Percentiles rank a stretch among this genome's conserved stretches.
Conservation (phyloP, 2,888 invertebrate genomes). For the Aphidius colemani region DNA sequence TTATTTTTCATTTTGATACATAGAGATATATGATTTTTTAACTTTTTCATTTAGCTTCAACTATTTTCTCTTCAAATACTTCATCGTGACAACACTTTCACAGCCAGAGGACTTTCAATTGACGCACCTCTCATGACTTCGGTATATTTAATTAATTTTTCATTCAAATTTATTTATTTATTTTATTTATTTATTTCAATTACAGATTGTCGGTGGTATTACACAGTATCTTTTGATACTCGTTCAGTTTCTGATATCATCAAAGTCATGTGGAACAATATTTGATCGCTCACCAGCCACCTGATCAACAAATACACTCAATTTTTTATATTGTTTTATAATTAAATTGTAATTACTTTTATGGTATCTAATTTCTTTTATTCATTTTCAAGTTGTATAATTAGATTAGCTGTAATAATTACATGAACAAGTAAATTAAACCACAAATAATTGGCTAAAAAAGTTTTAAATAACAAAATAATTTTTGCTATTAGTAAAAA, state of each 20-base stretch:
- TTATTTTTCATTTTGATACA: background rate
- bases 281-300: background rate
- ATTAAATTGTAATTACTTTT: too few species aligned
- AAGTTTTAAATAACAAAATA: too few species aligned
- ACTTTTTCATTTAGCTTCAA: conserved; percentile 40
- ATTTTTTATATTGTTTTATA: too few species aligned
- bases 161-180: background rate
- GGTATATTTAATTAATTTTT: conserved; percentile 34
- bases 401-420: background rate
- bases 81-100: conserved; percentile 43
- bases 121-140: conserved; percentile 43
- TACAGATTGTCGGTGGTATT: conserved; percentile 45
- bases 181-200: conserved; percentile 22
- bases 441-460: too few species aligned
- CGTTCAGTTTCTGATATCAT: conserved; percentile 44
- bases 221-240: conserved; percentile 46
- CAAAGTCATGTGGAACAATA: conserved; percentile 26
- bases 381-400: too few species aligned
- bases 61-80: conserved; percentile 48
- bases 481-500: too few species aligned
- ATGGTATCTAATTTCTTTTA: too few species aligned
- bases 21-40: background rate
- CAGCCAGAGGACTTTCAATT: conserved; percentile 42
- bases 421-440: too few species aligned
- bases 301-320: background rate